Base-by-base conservation (phyloP, 2,888 invertebrate species). In the Tinea pellionella region DNA sequence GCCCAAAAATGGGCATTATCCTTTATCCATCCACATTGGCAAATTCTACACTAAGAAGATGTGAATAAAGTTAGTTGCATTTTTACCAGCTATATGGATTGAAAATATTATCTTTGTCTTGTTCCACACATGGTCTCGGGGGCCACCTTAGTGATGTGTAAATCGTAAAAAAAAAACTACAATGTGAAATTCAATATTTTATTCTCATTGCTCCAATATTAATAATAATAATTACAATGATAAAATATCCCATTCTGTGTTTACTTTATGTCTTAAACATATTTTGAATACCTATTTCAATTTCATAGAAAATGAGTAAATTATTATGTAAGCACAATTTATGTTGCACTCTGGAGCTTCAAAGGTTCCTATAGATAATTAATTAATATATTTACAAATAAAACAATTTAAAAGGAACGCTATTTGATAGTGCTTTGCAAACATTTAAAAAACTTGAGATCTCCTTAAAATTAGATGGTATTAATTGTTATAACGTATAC, bases 371-470 rank as follows among this genome's bases (percentile, higher is more conserved):
- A 86, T 24, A 73, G 19, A 73, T 71, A 68, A 71, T 79, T 77
- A 83, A 59, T n/a, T n/a, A n/a, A n/a, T n/a, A n/a, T 85, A 87
- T 86, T 83, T 87, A 87, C 86, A 87, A 84, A 85, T 86, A 85
- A 87, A 87, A 84, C 85, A 12, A 37, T 85, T 86, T 86, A 81
- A 84, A 84, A 85, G 85, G 86, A 87, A 86, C 86, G 85, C 42
- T 60, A 55, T 55, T 41, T 60, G 19, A 60, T 55, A 60, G 60
- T 42, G 60, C 60, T 86, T 86, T 84, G 83, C 82, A 86, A 86
- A 85, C 84, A 85, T 85, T 84, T 85, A 86, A 86, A 85, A 85
- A 84, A 85, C 82, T 85, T 86, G 86, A 86, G 86, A 87, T 86
- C 86, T 85, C 85, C 83, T 86, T 86, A 86, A 84, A 80, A 78